Conservation (phyloP, 2,113 vertebrate species). For the Artemisiospiza belli region DNA sequence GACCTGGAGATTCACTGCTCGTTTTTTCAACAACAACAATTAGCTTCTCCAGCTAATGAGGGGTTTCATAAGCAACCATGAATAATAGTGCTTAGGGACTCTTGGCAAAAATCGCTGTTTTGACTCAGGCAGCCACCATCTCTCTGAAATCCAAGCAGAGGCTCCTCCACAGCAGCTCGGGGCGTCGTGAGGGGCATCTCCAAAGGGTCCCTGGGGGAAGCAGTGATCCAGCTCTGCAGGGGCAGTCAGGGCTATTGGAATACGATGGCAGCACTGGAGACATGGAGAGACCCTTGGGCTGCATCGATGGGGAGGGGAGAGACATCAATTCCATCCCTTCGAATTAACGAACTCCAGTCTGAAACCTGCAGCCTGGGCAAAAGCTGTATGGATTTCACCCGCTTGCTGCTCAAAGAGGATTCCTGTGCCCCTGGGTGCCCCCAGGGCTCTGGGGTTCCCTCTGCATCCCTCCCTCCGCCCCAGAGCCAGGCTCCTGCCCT, state of each 20-base stretch:
- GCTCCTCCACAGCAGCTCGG: not conserved
- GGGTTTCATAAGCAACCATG: conserved; percentile 30
- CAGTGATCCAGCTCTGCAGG: conserved; percentile 2
- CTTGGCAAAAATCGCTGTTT: not conserved
- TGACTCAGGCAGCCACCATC: not conserved
- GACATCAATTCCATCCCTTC: conserved; percentile 57
- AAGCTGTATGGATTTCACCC: conserved; percentile 45
- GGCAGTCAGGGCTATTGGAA: conserved; percentile 61
- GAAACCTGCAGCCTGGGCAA: conserved; percentile 52
- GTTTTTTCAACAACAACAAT: conserved; percentile 4
- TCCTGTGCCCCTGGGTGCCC: not conserved
- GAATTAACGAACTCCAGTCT: conserved; percentile 70
- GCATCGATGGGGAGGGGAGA: conserved; percentile 35
- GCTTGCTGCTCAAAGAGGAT: not conserved
- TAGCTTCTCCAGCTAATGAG: conserved; percentile 45
- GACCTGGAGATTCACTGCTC: conserved; percentile 11
- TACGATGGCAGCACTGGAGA: conserved; percentile 57
- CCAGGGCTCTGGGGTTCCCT: too few relatives aligned
- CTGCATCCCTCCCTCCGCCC: accelerated
- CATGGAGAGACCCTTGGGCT: conserved; percentile 41
- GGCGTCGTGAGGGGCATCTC: not conserved
- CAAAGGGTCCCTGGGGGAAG: not conserved
- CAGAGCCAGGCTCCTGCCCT: accelerated
- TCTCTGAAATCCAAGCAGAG: accelerated
- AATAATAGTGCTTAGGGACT: conserved; percentile 13